Evolutionary conservation across 2,888 invertebrate species (phyloP).

Genomic region (Cephonodes hylas): DNA sequence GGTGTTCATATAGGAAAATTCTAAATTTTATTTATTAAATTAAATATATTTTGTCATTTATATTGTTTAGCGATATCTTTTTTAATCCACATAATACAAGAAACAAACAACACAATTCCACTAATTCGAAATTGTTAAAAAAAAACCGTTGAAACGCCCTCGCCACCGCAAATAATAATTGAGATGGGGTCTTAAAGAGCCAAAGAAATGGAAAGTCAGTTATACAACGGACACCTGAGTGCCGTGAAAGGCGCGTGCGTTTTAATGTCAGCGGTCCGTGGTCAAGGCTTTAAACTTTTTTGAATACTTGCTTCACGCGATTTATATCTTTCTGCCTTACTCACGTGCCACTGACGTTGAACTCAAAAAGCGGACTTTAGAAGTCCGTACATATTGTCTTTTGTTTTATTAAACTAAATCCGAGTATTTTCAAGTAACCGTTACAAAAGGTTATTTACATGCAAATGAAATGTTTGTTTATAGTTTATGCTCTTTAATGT

Average conservation of each 20-base stretch:
- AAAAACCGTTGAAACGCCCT: neutral
- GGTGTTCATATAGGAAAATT: neutral
- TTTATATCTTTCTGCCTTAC: constrained; percentile 49
- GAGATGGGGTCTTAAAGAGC: constrained; percentile 35
- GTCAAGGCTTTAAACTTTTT: constrained; percentile 73
- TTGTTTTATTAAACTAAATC: too few species aligned
- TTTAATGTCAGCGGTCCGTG: constrained; percentile 75
- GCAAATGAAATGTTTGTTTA: neutral
- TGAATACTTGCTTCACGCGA: constrained; percentile 62
- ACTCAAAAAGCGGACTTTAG: neutral
- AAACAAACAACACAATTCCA: too few species aligned
- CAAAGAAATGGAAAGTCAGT: constrained; percentile 78
- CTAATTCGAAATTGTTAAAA: neutral
- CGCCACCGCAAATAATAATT: constrained; percentile 21
- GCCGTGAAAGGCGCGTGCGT: constrained; percentile 73
- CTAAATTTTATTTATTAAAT: too few species aligned
- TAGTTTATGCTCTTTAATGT: neutral
- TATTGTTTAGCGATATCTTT: too few species aligned
- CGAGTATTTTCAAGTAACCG: neutral
- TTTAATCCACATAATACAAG: too few species aligned
- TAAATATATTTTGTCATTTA: too few species aligned
- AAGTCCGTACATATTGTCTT: neutral
- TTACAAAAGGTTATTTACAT: neutral
- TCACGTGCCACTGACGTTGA: constrained; percentile 37
- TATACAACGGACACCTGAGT: constrained; percentile 76